Evolutionary conservation across 2,888 invertebrate genomes (phyloP), one percentile per base, ranked within the genome.

Genomic region (Itoplectis maculator): DNA sequence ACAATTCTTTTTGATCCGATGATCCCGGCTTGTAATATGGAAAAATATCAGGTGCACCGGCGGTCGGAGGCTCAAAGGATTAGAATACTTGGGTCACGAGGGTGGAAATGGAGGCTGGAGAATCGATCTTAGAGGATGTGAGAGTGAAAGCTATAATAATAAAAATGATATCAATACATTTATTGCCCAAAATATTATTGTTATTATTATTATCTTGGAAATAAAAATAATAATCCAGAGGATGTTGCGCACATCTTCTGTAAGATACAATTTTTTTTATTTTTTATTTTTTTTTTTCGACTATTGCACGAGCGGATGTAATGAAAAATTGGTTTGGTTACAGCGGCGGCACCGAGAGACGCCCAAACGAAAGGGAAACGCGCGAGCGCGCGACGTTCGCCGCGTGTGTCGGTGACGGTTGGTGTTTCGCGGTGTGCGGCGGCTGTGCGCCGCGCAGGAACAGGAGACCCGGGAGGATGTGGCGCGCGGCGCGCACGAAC

Each of bases 311-410:
- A 37, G 9, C 15, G 8, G 37, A 40, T 40, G 18, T 15, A 37
- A 61, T 37, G 61, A 61, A 61, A 61, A 37, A 61, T 61, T 37
- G 1, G 18, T 61, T 40, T 37, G 8, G 61, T 61, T 29, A 40
- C 8, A 35, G 37, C n/a, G 29, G 72, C 42, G 54, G 15, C 18
- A 42, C 42, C 13, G 45, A 72, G 54, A 11, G 49, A 45, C 59
- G 45, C 59, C 15, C 59, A 66, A 84, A 84, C 77, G 84, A 84
- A 82, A 86, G 85, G 85, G 86, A 86, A 85, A 85, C 82, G 80
- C 42, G 70, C 56, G 37, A 35, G 15, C 7, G 15, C n/a, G 35
- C n/a, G 35, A 59, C 54, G 29, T 40, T 72, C 73, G 59, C 68
- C 42, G 61, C 65, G 76, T 15, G 65, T 40, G 45, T 20, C 9